Evolutionary conservation across 2,113 vertebrate genomes (phyloP), one percentile per base, ranked within the genome.

Genomic region (Scomber japonicus): DNA sequence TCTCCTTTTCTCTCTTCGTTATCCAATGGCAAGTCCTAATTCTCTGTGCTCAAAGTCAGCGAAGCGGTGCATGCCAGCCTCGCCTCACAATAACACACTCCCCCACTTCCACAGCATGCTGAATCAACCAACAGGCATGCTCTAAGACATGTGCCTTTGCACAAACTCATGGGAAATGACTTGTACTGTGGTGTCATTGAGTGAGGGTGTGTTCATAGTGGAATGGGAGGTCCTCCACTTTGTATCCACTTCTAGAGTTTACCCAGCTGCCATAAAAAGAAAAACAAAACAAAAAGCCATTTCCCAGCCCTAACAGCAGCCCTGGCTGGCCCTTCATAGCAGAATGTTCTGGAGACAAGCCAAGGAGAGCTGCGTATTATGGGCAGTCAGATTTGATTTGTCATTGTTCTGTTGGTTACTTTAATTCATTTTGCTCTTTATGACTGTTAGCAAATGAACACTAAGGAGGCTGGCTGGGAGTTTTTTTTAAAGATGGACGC

Each of bases 401-500:
- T 35, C 35, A 62, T 81, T 49, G 45, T 64, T 81, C 66, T 69
- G 35, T 55, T 65, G 21, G 27, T 49, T 75, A 46, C 80, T 87
- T 54, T 91, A 91, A 91, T 91, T 89, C 89, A 86, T 75, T 72
- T 63, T 14, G 3, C 21, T 63, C 19, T 70, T 80, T 70, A 64
- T 92, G 92, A 94, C 89, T 91, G 90, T 87, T 89, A 95, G 85
- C 94, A 51, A 94, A 93, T 95, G 93, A 86, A 91, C 92, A 87
- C 94, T 93, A 95, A 95, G 95, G 95, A 96, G 93, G 93, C 94
- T 94, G 93, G 92, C 88, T 92, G 74, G 84, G 53, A 79, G 44
- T 81, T 50, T 31, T 15, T 15, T 30, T 68, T 13, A 48, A 46
- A 9, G 11, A 50, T 60, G 21, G 17, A 4, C 48, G 27, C 30